Conservation (phyloP, 2,888 invertebrate genomes). For the Cheilosia variabilis region DNA sequence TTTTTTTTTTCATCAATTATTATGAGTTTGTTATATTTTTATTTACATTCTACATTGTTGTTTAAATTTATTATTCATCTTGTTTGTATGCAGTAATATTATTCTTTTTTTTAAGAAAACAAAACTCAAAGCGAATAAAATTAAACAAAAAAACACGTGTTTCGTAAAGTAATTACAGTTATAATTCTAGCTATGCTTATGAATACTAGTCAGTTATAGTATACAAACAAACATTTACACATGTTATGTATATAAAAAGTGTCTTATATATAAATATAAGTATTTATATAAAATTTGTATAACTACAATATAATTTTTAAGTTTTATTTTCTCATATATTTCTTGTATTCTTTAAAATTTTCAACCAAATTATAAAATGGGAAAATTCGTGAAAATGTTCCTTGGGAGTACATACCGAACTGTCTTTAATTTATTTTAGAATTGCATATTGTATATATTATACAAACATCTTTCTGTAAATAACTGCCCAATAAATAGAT, state of each 20-base stretch:
- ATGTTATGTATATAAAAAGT: slow-evolving; percentile 64
- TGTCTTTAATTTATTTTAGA: slow-evolving; percentile 24
- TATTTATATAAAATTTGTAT: slow-evolving; percentile 71
- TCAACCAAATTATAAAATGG: slow-evolving; percentile 17
- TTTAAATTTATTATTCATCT: slow-evolving; percentile 47
- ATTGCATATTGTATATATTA: too few species aligned
- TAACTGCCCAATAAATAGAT: slow-evolving; percentile 24
- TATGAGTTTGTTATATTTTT: slow-evolving; percentile 56
- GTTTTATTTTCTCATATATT: slow-evolving; percentile 3
- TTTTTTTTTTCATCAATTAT: slow-evolving; percentile 45
- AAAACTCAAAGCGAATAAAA: slow-evolving; percentile 30
- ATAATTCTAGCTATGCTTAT: slow-evolving; percentile 55
- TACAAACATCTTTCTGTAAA: slow-evolving; percentile 11
- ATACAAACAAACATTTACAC: slow-evolving; percentile 53
- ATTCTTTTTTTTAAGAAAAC: slow-evolving; percentile 34
- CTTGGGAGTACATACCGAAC: slow-evolving; percentile 1
- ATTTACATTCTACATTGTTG: slow-evolving; percentile 65
- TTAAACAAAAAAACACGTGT: slow-evolving; percentile 23
- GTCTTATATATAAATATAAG: slow-evolving; percentile 43
- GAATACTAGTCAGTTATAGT: slow-evolving; percentile 67
- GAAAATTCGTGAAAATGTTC: slow-evolving; percentile 38
- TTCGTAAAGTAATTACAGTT: slow-evolving; percentile 53
- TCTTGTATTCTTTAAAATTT: slow-evolving; percentile 28
- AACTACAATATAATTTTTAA: slow-evolving; percentile 63
- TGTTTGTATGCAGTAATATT: slow-evolving; percentile 46